These are phyloP conservation scores for Dipodomys merriami DNA, from an alignment of 2,113 vertebrate species.

Conservation along the genomic window DNA sequence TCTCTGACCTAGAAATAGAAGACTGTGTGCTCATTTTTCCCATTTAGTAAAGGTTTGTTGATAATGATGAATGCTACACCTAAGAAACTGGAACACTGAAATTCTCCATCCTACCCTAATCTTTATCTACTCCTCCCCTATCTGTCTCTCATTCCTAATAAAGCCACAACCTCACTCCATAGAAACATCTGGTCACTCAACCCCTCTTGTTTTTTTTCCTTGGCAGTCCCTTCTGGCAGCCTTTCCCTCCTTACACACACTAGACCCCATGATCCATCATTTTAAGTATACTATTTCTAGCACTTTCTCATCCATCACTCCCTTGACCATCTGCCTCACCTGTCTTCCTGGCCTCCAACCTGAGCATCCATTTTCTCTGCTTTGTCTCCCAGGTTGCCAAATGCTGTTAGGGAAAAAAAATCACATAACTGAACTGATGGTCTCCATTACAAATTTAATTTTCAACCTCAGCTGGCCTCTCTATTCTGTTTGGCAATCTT, in stretches of 20 bases:
- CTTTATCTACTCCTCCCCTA: background rate
- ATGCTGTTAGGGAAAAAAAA: constrained; percentile 2
- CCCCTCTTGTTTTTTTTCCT: background rate
- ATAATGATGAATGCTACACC: constrained; percentile 56
- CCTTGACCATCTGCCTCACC: constrained; percentile 37
- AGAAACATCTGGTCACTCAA: background rate
- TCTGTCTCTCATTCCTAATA: background rate
- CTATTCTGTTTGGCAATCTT: constrained; percentile 4
- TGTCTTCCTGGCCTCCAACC: background rate
- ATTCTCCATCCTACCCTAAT: constrained; percentile 9
- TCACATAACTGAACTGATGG: background rate
- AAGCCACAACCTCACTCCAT: background rate
- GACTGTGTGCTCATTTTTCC: constrained; percentile 54
- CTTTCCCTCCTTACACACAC: background rate
- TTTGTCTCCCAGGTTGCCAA: constrained; percentile 37
- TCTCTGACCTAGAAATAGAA: constrained; percentile 62
- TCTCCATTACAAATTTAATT: constrained; percentile 61
- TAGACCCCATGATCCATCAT: background rate
- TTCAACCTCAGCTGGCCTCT: constrained; percentile 43
- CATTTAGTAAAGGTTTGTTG: constrained; percentile 40
- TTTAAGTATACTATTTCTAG: background rate
- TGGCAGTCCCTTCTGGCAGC: background rate
- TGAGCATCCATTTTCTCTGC: constrained; percentile 49
- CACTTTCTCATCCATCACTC: background rate
- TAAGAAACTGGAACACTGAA: constrained; percentile 54